Base-by-base conservation (phyloP, 1,140 invertebrate genomes). In the Luehdorfia chinensis region DNA sequence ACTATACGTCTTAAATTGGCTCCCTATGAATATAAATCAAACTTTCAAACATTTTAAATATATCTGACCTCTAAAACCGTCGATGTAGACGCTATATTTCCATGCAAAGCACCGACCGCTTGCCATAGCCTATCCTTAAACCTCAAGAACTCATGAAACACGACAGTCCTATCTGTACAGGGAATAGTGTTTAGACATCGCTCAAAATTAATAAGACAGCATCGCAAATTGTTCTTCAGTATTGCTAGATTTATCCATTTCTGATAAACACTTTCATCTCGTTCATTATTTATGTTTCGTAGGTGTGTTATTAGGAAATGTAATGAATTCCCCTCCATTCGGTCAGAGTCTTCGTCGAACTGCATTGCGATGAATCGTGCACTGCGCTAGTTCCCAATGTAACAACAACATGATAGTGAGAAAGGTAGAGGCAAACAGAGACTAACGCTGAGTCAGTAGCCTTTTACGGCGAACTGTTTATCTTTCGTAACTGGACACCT, bases 221-320 rank as follows among this genome's bases (percentile, higher is more conserved):
- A 48, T 9, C 74, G 59, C 12, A 79, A 23, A 54, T 71, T 66
- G 7, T 27, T 54, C 41, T 74, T 77, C 4, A 79, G 46, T 6
- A 68, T 14, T 1, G 66, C 70, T n/a, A 79, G 53, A 46, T 72
- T 72, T 7, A 83, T 70, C 75, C 72, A 77, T 55, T 68, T 77
- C 50, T 75, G 67, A 0, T 55, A 58, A 6, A 66, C 19, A 8
- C 59, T 49, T 11, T 59, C 23, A n/a, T 55, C 34, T 1, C 21
- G 50, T 13, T 51, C 37, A 18, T 59, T 33, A 19, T 62, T 53
- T 7, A 65, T 62, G 4, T 56, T 37, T 4, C 59, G 31, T 15
- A 78, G 53, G 2, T 67, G 44, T 9, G 51, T 44, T 30, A 66
- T 47, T 1, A 72, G 43, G 1, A 64, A 11, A 46, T 59, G 30